Conservation (phyloP, 2,797 vertebrate species). For the Leucoraja ocellata region DNA sequence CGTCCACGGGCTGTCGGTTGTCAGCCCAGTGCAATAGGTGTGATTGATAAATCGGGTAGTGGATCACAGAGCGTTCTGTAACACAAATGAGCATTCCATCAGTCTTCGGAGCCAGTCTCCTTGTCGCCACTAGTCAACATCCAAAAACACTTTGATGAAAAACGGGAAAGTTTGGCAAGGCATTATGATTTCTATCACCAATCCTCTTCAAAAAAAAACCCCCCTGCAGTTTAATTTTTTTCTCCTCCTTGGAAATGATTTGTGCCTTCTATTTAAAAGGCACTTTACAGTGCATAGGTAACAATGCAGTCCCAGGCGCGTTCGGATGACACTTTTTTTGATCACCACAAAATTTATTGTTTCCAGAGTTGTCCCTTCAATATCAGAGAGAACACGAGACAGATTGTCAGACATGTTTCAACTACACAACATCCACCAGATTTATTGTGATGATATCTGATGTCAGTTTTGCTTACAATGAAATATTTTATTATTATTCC, state of each 20-base stretch:
- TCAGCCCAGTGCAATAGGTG: conserved; percentile 49
- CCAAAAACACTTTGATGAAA: conserved; percentile 37
- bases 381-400: not conserved
- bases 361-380: not conserved
- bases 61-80: conserved; percentile 60
- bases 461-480: not conserved
- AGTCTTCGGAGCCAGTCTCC: conserved; percentile 45
- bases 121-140: conserved; percentile 43
- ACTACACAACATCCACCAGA: not conserved
- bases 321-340: conserved; percentile 6
- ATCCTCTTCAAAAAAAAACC: not conserved
- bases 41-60: conserved; percentile 61
- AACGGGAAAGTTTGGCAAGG: conserved; percentile 42
- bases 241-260: not conserved
- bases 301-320: not conserved
- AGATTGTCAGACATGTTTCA: not conserved
- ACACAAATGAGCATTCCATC: conserved; percentile 54
- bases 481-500: not conserved
- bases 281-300: not conserved
- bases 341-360: not conserved
- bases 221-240: not conserved
- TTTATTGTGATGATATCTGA: not conserved
- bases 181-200: conserved; percentile 29
- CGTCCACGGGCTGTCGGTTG: conserved; percentile 55
- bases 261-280: not conserved